These are phyloP conservation scores for Pardosa pseudoannulata DNA, from an alignment of 2,888 invertebrate species.

Conservation along the genomic window DNA sequence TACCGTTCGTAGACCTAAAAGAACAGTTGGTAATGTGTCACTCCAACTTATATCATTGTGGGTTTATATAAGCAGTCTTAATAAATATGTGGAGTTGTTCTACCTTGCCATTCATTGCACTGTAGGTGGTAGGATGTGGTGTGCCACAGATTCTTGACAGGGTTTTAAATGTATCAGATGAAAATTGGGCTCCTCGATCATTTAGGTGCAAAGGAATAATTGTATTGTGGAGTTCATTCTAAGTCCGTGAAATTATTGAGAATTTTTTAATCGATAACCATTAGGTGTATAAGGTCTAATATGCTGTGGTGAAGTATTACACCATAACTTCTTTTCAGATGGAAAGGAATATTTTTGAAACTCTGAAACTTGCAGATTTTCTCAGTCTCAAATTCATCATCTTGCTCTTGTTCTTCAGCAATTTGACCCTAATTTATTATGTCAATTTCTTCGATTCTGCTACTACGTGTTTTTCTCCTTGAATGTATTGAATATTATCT, in stretches of 20 bases:
- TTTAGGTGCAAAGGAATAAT: too few species aligned
- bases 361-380: not conserved
- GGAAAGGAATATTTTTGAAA: not conserved
- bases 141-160: not conserved
- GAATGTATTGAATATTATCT: too few species aligned
- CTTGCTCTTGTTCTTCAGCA: constrained; percentile 8
- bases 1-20: not conserved
- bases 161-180: too few species aligned
- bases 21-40: not conserved
- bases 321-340: constrained; percentile 1
- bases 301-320: constrained; percentile 14
- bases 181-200: too few species aligned
- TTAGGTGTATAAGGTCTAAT: constrained; percentile 22
- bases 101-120: not conserved
- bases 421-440: constrained; percentile 12
- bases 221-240: too few species aligned
- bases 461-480: not conserved
- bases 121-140: not conserved
- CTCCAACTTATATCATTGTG: not conserved
- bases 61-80: not conserved
- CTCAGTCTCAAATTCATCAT: constrained; percentile 1
- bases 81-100: not conserved
- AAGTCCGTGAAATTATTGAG: constrained; percentile 9
- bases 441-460: not conserved
- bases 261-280: constrained; percentile 2